phyloP scores from a whole-genome alignment of 2,113 vertebrate species.

The Noturus placidus region DNA sequence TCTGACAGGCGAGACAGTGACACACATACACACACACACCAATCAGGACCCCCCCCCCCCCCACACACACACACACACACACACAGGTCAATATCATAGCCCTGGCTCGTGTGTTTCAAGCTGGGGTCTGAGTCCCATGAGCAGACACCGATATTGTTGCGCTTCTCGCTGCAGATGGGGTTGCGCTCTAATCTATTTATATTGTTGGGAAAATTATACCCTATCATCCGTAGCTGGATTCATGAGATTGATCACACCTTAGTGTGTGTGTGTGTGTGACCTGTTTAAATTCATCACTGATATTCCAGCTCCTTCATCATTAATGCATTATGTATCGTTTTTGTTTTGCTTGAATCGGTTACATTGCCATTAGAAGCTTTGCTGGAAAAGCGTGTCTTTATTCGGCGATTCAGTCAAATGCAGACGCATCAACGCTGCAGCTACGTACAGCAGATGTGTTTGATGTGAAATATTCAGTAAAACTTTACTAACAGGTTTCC shows the following conservation, averaged over 20 bases:
- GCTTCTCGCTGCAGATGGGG: conserved; percentile 7
- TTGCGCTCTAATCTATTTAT: conserved; percentile 37
- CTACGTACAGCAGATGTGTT: background rate
- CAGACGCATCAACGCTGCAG: background rate
- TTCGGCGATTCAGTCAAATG: background rate
- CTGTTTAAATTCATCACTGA: conserved; percentile 18
- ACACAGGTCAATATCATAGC: conserved; percentile 29
- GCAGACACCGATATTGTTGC: conserved; percentile 7
- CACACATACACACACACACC: conserved; percentile 7
- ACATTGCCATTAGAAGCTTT: background rate
- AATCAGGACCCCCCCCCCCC: background rate
- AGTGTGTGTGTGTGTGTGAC: background rate
- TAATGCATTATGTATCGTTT: conserved; percentile 23
- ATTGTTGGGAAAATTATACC: conserved; percentile 32
- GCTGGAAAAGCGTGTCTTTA: background rate
- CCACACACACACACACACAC: conserved; percentile 16
- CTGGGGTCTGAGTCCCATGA: background rate
- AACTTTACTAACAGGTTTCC: background rate
- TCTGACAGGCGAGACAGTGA: conserved; percentile 36
- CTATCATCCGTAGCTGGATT: conserved; percentile 13
- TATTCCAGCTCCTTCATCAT: conserved; percentile 23
- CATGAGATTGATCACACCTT: conserved; percentile 5
- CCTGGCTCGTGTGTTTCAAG: background rate
- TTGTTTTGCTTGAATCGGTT: conserved; percentile 7
- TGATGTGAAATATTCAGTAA: background rate